Percentiles rank a stretch among this genome's conserved stretches.
phyloP scores from a whole-genome alignment of 2,113 vertebrate genomes.

The Festucalex cinctus region DNA sequence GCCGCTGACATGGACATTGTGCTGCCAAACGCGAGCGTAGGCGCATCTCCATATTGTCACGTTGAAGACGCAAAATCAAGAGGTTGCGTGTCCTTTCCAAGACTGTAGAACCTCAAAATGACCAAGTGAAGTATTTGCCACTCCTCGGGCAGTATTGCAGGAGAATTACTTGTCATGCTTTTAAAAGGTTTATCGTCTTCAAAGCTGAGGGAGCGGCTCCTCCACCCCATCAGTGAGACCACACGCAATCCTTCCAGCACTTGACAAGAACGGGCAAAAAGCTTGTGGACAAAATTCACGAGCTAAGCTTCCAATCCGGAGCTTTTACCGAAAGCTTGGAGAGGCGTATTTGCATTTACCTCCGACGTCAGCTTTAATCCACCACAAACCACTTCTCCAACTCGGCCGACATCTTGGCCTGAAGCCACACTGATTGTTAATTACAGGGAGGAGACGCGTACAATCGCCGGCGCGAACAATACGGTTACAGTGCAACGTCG shows the following conservation, averaged over 20 bases:
- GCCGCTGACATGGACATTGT: slow-evolving; percentile 48
- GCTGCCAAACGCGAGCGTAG: slow-evolving; percentile 35
- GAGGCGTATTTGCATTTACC: slow-evolving; percentile 60
- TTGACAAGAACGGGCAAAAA: slow-evolving; percentile 57
- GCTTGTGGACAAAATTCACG: slow-evolving; percentile 61
- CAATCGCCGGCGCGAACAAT: slow-evolving; percentile 26
- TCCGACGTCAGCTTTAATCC: slow-evolving; percentile 64
- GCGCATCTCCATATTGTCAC: slow-evolving; percentile 11
- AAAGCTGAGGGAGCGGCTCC: slow-evolving; percentile 65
- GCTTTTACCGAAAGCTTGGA: slow-evolving; percentile 58
- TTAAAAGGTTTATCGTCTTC: slow-evolving; percentile 76
- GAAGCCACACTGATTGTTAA: slow-evolving; percentile 48
- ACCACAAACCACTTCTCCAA: slow-evolving; percentile 44
- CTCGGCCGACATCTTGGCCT: slow-evolving; percentile 35
- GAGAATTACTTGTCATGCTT: slow-evolving; percentile 73
- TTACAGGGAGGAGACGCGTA: slow-evolving; percentile 28
- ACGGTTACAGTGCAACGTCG: slow-evolving; percentile 4
- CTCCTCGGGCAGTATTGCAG: slow-evolving; percentile 61
- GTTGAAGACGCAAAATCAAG: slow-evolving; percentile 13
- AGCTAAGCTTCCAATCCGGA: slow-evolving; percentile 60
- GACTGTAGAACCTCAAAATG: slow-evolving; percentile 42
- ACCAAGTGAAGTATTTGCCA: slow-evolving; percentile 45
- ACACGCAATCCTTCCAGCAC: slow-evolving; percentile 66
- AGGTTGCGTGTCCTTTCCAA: slow-evolving; percentile 7
- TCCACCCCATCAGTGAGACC: slow-evolving; percentile 59